A percentile compares a stretch with the other conserved stretches of the same genome.
phyloP scores from a whole-genome alignment of 2,888 invertebrate species.

The Drosophila greeni region DNA sequence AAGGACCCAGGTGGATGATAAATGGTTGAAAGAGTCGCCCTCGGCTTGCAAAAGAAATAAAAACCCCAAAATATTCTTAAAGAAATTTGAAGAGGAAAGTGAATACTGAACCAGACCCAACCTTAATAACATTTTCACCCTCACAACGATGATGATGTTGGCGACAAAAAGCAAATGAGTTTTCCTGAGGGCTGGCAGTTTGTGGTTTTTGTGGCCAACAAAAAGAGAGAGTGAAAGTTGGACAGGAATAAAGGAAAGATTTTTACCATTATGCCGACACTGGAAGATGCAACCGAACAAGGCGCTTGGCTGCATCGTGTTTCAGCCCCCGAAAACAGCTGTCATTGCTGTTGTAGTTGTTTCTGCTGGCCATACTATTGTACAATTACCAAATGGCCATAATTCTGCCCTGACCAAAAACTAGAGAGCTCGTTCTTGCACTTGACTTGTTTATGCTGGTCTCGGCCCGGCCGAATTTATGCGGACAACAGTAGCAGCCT shows the following conservation, averaged over 20 bases:
- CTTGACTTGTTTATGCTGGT: constrained; percentile 55
- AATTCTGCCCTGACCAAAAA: constrained; percentile 44
- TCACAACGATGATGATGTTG: constrained; percentile 4
- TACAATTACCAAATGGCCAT: constrained; percentile 46
- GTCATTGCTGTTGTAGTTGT: constrained; percentile 27
- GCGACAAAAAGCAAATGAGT: constrained; percentile 34
- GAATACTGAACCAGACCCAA: constrained; percentile 16
- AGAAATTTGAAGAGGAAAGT: constrained; percentile 21
- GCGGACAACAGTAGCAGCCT: constrained; percentile 39
- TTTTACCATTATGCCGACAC: constrained; percentile 9
- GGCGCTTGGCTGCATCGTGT: constrained; percentile 14
- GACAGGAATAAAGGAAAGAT: constrained; percentile 5
- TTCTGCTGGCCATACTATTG: constrained; percentile 33
- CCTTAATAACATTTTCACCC: constrained; percentile 27
- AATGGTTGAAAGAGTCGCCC: constrained; percentile 12
- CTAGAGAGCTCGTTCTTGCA: constrained; percentile 43
- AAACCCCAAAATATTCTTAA: constrained; percentile 14
- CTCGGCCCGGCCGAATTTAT: constrained; percentile 39
- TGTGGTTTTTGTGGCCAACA: constrained; percentile 35
- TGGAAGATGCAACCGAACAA: constrained; percentile 14
- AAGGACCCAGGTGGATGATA: constrained; percentile 33
- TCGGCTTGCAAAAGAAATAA: not conserved
- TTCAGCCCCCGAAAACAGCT: constrained; percentile 31
- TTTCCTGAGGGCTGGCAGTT: constrained; percentile 19
- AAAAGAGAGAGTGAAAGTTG: constrained; percentile 5